Percentiles rank a stretch among this genome's conserved stretches.
These are phyloP conservation scores for Tangara arthus DNA, from an alignment of 2,797 vertebrate species.

Conservation along the genomic window DNA sequence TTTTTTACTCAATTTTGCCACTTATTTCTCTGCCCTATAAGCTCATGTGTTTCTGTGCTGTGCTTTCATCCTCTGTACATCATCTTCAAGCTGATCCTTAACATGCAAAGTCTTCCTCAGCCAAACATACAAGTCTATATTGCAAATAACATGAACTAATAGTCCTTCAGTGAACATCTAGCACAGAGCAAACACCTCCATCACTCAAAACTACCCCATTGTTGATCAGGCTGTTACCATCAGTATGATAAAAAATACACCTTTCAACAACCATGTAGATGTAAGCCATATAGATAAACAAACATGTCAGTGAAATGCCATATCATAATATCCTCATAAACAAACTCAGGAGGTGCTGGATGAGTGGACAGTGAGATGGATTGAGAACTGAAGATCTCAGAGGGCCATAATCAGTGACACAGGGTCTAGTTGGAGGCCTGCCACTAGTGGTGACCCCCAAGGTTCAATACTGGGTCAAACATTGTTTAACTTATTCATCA, in stretches of 20 bases:
- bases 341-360: background rate
- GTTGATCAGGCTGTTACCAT: background rate
- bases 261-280: background rate
- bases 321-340: background rate
- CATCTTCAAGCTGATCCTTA: background rate
- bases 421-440: background rate
- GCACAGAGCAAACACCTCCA: background rate
- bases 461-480: background rate
- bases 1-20: background rate
- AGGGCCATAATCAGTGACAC: background rate
- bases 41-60: background rate
- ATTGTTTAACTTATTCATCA: background rate
- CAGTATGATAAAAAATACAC: background rate
- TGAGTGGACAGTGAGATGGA: background rate
- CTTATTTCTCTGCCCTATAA: background rate
- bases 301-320: background rate
- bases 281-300: background rate
- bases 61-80: background rate
- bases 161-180: background rate
- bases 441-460: background rate
- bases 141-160: background rate
- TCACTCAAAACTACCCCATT: fast-evolving
- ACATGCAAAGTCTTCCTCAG: background rate
- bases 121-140: background rate
- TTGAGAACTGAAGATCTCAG: background rate